These are phyloP conservation scores for Drosophila nasuta DNA, from an alignment of 1,140 invertebrate species.

Conservation along the genomic window DNA sequence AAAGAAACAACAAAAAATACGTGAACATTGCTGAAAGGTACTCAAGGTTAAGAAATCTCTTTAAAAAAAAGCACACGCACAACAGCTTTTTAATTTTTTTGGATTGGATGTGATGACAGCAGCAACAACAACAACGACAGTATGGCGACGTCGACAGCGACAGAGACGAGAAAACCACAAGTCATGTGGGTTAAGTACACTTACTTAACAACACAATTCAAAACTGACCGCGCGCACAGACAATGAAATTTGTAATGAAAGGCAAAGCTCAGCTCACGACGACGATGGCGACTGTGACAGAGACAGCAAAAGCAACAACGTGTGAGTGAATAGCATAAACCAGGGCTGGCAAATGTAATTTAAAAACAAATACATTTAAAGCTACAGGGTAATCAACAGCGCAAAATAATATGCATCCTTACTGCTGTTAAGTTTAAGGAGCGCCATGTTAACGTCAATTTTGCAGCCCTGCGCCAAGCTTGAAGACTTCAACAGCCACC, in stretches of 20 bases:
- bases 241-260: constrained; percentile 72
- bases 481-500: constrained; percentile 14
- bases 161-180: constrained; percentile 65
- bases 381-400: neutral
- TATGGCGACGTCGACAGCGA: constrained; percentile 11
- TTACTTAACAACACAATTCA: constrained; percentile 80
- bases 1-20: constrained; percentile 37
- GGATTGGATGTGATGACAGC: constrained; percentile 71
- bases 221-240: constrained; percentile 73
- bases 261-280: constrained; percentile 54
- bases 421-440: neutral
- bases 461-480: constrained; percentile 22
- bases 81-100: constrained; percentile 64
- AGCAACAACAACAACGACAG: constrained; percentile 32
- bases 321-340: constrained; percentile 45
- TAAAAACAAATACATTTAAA: neutral
- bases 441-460: neutral
- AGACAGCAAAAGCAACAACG: constrained; percentile 25
- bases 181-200: constrained; percentile 83
- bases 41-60: constrained; percentile 81
- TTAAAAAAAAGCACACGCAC: constrained; percentile 56
- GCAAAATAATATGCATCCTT: neutral
- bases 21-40: constrained; percentile 68
- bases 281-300: constrained; percentile 30
- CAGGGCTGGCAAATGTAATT: constrained; percentile 25